Percentiles rank a stretch among this genome's conserved stretches.
These are phyloP conservation scores for Chouioia cunea DNA, from an alignment of 2,888 invertebrate species.

Conservation along the genomic window DNA sequence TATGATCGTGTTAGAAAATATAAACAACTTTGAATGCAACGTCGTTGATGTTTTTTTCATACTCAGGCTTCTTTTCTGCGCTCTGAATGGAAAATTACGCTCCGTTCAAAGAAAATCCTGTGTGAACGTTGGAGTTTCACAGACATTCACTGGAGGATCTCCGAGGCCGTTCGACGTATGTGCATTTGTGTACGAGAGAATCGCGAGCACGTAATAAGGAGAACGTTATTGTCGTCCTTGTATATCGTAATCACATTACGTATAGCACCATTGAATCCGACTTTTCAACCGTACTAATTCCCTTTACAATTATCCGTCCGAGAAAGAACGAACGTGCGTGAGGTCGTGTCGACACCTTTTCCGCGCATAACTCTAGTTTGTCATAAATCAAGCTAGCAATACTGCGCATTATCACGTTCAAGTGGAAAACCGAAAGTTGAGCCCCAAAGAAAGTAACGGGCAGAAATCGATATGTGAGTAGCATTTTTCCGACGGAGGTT, in stretches of 20 bases:
- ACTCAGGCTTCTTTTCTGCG: neutral
- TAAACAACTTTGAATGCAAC: too few species aligned
- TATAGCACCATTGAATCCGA: conserved; percentile 20
- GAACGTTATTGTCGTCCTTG: conserved; percentile 23
- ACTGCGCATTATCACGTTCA: too few species aligned
- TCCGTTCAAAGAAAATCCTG: conserved; percentile 10
- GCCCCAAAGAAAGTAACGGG: too few species aligned
- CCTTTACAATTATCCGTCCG: too few species aligned
- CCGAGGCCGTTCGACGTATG: conserved; percentile 23
- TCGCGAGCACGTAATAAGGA: conserved; percentile 5
- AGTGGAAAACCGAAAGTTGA: too few species aligned
- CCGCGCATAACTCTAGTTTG: too few species aligned
- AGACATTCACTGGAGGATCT: conserved; percentile 19
- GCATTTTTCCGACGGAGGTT: too few species aligned
- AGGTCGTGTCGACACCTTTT: too few species aligned
- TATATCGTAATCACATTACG: conserved; percentile 22
- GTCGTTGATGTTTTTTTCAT: too few species aligned
- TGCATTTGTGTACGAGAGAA: conserved; percentile 6
- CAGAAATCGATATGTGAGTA: too few species aligned
- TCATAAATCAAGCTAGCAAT: too few species aligned
- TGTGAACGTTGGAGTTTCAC: conserved; percentile 7
- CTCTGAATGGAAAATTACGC: conserved; percentile 12
- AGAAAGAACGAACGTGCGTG: neutral
- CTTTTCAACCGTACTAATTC: neutral
- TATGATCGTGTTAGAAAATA: too few species aligned